Base-by-base conservation (phyloP, 92 coral and sea anemone genomes). In the Pocillopora grandis region DNA sequence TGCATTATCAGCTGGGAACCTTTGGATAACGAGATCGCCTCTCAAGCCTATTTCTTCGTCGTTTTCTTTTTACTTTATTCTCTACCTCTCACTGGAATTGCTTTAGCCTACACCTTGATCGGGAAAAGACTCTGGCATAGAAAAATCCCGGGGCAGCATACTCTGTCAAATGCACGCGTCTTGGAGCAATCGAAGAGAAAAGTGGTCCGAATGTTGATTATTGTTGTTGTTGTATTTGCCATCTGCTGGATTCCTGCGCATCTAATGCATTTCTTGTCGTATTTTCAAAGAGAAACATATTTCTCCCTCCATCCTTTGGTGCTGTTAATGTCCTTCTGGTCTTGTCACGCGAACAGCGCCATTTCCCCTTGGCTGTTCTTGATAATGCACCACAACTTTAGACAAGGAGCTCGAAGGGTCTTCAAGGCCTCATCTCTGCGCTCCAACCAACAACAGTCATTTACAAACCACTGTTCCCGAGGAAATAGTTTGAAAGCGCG, bases 191-290 rank as follows among this genome's bases (percentile, higher is more conserved):
- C 97, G 36, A 93, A 93, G 71, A 82, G 88, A 66, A 93, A 93
- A 73, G 97, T 93, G 14, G 88, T 93, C 52, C 89, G 89, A 48
- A 88, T 93, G 97, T 67, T 91, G 1, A 84, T 91, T 12, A 77
- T 89, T 57, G 92, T 89, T 3, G 93, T 92, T 33, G 76, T 86
- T 10, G 93, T 90, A 65, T 92, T 92, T 59, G 95, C 95, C 20
- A 9, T 93, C 70, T 91, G 91, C 9, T 93, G 97, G 97, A 79
- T 93, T 55, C 97, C 97, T 0, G 91, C 97, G 3, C 97, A 93
- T 64, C 62, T 88, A 19, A 93, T 89, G 94, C 97, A 93, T 61
- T 83, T 93, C 57, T 78, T 93, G 72, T 71, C 85, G 76, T 91
- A 88, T 76, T 93, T 79, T 75, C 84, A 83, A 77, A 15, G 35